Percentiles rank a stretch among this genome's conserved stretches.
phyloP scores from a whole-genome alignment of 2,797 vertebrate species.

The Lepilemur ruficaudatus region DNA sequence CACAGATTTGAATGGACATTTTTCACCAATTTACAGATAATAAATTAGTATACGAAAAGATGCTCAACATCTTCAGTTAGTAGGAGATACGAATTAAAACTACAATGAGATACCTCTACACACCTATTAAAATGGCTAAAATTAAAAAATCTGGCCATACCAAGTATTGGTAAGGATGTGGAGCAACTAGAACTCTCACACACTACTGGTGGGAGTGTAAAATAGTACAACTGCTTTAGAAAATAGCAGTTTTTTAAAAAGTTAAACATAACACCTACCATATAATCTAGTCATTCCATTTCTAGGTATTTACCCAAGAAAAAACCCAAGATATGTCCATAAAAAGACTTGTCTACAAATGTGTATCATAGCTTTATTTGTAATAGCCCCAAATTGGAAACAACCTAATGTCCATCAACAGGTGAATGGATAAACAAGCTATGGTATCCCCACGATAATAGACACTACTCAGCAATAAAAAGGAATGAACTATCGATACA shows the following conservation, averaged over 20 bases:
- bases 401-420: neutral
- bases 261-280: neutral
- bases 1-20: neutral
- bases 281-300: constrained; percentile 9
- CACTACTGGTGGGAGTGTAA: neutral
- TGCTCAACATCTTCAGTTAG: neutral
- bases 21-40: neutral
- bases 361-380: neutral
- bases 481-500: neutral
- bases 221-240: neutral
- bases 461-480: neutral
- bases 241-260: constrained; percentile 38
- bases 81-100: neutral
- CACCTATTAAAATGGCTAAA: constrained; percentile 9
- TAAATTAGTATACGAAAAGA: neutral
- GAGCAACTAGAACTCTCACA: neutral
- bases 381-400: constrained; percentile 19
- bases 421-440: neutral
- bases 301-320: neutral
- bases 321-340: neutral
- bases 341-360: neutral
- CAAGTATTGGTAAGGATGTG: neutral
- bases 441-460: neutral
- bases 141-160: neutral
- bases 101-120: neutral